Conservation (phyloP, 1,140 invertebrate genomes). For the Drosophila ficusphila region DNA sequence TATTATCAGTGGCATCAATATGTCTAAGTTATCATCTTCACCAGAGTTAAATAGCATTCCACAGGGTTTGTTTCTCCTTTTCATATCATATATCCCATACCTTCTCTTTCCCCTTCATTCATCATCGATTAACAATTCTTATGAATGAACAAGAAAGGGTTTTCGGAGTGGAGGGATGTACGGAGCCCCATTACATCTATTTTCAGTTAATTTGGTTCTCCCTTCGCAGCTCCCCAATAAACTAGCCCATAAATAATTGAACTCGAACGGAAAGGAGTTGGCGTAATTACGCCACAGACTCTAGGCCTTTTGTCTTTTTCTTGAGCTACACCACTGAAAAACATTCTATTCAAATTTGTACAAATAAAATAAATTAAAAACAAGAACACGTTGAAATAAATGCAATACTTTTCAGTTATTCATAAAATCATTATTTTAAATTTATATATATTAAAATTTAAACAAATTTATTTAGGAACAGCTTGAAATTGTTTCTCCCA, state of each 20-base stretch:
- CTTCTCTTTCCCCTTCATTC: constrained; percentile 1
- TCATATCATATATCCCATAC: neutral
- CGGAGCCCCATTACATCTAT: constrained; percentile 33
- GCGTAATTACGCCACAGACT: constrained; percentile 55
- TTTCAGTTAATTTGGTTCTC: constrained; percentile 54
- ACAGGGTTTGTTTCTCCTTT: neutral
- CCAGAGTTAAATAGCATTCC: neutral
- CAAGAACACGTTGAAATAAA: neutral
- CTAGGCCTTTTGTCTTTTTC: constrained; percentile 22
- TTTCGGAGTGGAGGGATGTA: neutral
- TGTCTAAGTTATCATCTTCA: neutral
- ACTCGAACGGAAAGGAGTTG: constrained; percentile 63
- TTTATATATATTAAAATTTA: too few relatives aligned
- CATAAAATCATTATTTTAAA: too few relatives aligned
- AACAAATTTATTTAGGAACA: too few relatives aligned
- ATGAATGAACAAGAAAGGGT: constrained; percentile 55
- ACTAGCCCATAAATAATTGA: constrained; percentile 80
- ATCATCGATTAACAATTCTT: constrained; percentile 66
- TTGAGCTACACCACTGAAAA: neutral
- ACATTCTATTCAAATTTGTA: neutral
- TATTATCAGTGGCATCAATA: too few relatives aligned
- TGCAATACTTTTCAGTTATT: too few relatives aligned
- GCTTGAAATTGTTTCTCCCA: too few relatives aligned
- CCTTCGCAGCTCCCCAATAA: constrained; percentile 44
- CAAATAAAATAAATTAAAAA: neutral